A percentile compares a stretch with the other conserved stretches of the same genome.
Evolutionary conservation across 1,140 invertebrate species (phyloP).

Genomic region (Eupristina koningsbergeri): DNA sequence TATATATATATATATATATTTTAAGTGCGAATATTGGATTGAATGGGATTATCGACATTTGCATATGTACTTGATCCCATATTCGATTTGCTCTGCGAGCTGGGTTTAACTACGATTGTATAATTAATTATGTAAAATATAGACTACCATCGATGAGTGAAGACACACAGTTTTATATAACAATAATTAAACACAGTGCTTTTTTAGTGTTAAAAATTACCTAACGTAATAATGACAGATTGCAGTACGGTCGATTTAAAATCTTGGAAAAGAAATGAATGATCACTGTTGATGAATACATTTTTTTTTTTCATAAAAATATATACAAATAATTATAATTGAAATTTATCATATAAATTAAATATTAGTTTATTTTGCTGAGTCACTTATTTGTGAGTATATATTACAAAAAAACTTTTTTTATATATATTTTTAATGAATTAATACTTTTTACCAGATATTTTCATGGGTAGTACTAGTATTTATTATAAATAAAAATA

Average conservation of each 20-base stretch:
- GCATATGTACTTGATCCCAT: background rate
- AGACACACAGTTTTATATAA: constrained; percentile 24
- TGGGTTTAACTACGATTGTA: constrained; percentile 35
- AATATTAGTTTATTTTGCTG: background rate
- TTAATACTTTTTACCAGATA: background rate
- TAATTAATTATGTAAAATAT: constrained; percentile 6
- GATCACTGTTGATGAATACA: background rate
- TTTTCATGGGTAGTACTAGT: background rate
- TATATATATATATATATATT: constrained; percentile 56
- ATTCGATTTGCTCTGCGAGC: constrained; percentile 8
- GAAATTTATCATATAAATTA: background rate
- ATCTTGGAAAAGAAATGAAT: background rate
- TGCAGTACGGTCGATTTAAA: constrained; percentile 1
- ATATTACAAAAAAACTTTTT: constrained; percentile 8
- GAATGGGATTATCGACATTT: constrained; percentile 31
- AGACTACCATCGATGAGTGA: background rate
- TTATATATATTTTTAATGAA: background rate
- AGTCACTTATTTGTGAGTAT: constrained; percentile 8
- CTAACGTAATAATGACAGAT: background rate
- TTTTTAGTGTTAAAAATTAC: constrained; percentile 1
- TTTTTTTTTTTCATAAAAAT: constrained; percentile 6
- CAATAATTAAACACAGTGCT: background rate
- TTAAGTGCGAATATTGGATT: constrained; percentile 61
- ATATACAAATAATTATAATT: constrained; percentile 6
- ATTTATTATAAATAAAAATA: background rate